Evolutionary conservation across 2,888 invertebrate species (phyloP), one percentile per base, ranked within the genome.

Genomic region (Andrena flavipes): DNA sequence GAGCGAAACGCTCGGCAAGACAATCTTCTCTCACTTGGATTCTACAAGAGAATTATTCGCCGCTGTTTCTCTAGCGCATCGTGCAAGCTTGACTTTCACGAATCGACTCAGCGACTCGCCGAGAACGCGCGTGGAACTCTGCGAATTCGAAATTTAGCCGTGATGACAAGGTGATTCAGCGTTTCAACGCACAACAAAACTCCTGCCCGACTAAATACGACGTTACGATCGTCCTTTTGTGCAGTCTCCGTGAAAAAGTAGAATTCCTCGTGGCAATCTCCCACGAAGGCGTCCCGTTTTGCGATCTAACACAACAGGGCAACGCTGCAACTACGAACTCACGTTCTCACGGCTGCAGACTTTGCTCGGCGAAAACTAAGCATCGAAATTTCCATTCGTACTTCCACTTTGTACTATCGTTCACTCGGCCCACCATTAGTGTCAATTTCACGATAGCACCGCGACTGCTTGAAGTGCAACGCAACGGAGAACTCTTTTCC

Each of bases 241-340:
- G 56, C 75, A 65, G 64, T 60, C 75, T 68, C 68, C 80, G 70
- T 78, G 72, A 74, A 80, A 82, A 65, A 63, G 16, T 29, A 73
- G 64, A 72, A 80, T 69, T 84, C 88, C 84, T 80, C 59, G 75
- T 51, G 68, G 85, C 78, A 70, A 68, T 87, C 73, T 87, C 87
- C 75, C 87, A 88, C 82, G 85, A 79, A 84, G 76, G 35, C 60
- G 60, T 79, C 62, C 67, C 76, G 82, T 78, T 84, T 82, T 76
- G 59, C 80, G 76, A 74, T 82, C 80, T 67, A 70, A 29, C 72
- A 56, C 74, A 84, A 88, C 67, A 33, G 7, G 79, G 69, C 71
- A 51, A 65, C 64, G 71, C 29, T 64, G 56, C 68, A 65, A 76
- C 72, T 59, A 42, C 20, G 51, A 75, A 54, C 77, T 59, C 63